Base-by-base conservation (phyloP, 2,797 vertebrate genomes). In the Cottoperca gobio region DNA sequence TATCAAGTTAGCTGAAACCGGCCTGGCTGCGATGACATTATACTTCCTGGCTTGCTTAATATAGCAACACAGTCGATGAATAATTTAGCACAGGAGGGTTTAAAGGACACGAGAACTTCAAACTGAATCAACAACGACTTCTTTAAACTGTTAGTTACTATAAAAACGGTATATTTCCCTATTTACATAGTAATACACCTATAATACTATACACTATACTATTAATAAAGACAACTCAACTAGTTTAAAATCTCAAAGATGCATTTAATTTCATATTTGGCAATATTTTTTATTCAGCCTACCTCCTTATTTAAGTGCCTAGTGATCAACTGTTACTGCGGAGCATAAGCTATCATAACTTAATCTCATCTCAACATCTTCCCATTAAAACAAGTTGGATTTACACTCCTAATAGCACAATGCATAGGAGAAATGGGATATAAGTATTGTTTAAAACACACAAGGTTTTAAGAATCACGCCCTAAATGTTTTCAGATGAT, bases 231-330 rank as follows among this genome's bases (percentile, higher is more conserved):
- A 79, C n/a, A 52, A 21, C 63, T 80, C 49, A 52, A 26, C 60
- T 75, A 19, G 2, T 76, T 81, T 62, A 43, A 78, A 81, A 46
- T 70, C 60, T 76, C 59, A 52, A 67, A 66, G 33, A 57, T 73
- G 23, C 12, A 62, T 86, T 73, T 75, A 28, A 55, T 83, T 91
- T 80, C 16, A 73, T 72, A 45, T 89, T 80, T 68, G 67, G 78
- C 77, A 82, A 83, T 88, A 75, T 72, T 76, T n/a, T 85, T 73
- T 76, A 75, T 84, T 86, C 70, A 76, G 88, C 79, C 92, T 95
- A 93, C 92, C 93, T 94, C 93, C 89, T 93, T 87, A 64, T 90
- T 92, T 81, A 94, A 95, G 93, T 94, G 93, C 93, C 93, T 94
- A 76, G 81, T 24, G 10, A 70, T 68, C 23, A 77, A 77, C 73